Evolutionary conservation across 2,797 vertebrate genomes (phyloP).

Genomic region (Helicolenus hilgendorfi): DNA sequence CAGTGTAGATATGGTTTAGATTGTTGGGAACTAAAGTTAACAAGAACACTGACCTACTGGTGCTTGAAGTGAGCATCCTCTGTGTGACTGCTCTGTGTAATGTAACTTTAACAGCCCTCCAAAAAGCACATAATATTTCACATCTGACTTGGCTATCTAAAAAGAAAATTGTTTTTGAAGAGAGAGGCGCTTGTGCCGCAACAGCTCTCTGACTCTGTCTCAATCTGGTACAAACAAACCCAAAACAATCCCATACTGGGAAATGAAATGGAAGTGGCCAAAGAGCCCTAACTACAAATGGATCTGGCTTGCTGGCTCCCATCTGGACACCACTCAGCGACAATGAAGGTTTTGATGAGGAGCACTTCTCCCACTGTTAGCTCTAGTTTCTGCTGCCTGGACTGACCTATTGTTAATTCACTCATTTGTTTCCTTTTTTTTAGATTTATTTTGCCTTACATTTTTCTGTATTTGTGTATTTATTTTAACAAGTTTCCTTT

Average conservation of each 20-base stretch:
- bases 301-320: slow-evolving; percentile 34
- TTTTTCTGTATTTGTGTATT: not conserved
- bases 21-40: slow-evolving; percentile 3
- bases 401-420: not conserved
- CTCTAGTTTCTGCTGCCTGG: not conserved
- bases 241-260: slow-evolving; percentile 29
- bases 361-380: slow-evolving; percentile 3
- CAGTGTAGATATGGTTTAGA: not conserved
- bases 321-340: slow-evolving; percentile 39
- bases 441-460: not conserved
- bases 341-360: slow-evolving; percentile 16
- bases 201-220: not conserved
- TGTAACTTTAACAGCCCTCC: slow-evolving; percentile 4
- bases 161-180: slow-evolving; percentile 27
- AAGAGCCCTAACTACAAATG: slow-evolving; percentile 50
- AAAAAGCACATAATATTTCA: slow-evolving; percentile 12
- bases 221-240: slow-evolving; percentile 20
- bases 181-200: not conserved
- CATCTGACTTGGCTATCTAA: slow-evolving; percentile 14
- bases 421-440: not conserved
- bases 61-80: slow-evolving; percentile 16
- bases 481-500: not conserved
- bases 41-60: not conserved
- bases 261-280: slow-evolving; percentile 45
- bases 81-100: slow-evolving; percentile 12